Evolutionary conservation across 2,888 invertebrate genomes (phyloP).

Genomic region (Ennomos erosarius): DNA sequence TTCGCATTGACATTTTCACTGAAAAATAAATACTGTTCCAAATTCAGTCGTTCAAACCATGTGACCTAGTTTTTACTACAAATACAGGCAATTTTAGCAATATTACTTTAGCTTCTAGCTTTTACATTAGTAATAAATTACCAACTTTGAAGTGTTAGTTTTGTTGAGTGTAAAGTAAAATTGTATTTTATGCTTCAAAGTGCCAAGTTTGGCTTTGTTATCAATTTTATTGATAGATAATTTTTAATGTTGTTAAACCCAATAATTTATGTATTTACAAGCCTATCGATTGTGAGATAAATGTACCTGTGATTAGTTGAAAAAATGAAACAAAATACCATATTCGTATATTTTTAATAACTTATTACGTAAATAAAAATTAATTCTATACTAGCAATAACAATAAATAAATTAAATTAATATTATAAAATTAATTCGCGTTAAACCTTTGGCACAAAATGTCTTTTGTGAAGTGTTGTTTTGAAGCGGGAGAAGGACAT

Average conservation of each 20-base stretch:
- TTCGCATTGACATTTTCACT: slow-evolving; percentile 62
- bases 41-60: slow-evolving; percentile 41
- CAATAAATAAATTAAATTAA: neutral
- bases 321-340: slow-evolving; percentile 1
- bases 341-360: slow-evolving; percentile 1
- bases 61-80: slow-evolving; percentile 59
- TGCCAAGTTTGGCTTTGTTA: too few relatives aligned
- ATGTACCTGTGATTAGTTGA: neutral
- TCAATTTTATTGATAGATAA: too few relatives aligned
- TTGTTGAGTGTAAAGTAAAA: too few relatives aligned
- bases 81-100: slow-evolving; percentile 40
- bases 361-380: too few relatives aligned
- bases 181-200: too few relatives aligned
- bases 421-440: too few relatives aligned
- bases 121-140: too few relatives aligned
- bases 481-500: slow-evolving; percentile 89
- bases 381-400: neutral
- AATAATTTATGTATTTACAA: neutral
- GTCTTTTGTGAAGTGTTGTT: slow-evolving; percentile 92
- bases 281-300: neutral
- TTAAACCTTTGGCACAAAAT: slow-evolving; percentile 57
- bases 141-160: too few relatives aligned
- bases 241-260: too few relatives aligned
- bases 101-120: neutral
- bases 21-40: slow-evolving; percentile 44